Percentiles rank a stretch among this genome's conserved stretches.
Evolutionary conservation across 2,797 vertebrate genomes (phyloP).

Genomic region (Natrix natrix): DNA sequence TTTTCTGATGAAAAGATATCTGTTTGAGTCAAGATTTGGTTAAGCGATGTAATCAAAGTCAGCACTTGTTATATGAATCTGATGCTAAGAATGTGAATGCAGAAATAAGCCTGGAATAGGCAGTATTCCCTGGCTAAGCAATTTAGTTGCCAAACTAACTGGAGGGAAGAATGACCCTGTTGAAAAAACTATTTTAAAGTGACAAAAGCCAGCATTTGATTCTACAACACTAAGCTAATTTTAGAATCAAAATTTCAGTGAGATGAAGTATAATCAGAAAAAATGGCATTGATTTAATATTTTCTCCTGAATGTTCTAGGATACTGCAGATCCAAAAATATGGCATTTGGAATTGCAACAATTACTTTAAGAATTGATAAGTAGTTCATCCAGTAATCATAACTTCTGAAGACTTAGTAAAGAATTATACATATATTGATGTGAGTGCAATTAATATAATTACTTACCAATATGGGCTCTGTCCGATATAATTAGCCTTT

Average conservation of each 20-base stretch:
- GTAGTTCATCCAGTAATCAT: neutral
- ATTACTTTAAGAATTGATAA: neutral
- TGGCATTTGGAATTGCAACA: neutral
- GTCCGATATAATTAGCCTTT: constrained; percentile 94
- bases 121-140: neutral
- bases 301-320: neutral
- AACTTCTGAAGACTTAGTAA: neutral
- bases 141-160: neutral
- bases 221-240: neutral
- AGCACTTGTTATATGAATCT: neutral
- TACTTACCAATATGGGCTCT: constrained; percentile 95
- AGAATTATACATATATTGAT: neutral
- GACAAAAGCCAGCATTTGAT: neutral
- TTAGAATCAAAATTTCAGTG: neutral
- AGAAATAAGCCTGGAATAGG: neutral
- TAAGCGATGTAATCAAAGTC: neutral
- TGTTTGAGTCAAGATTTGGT: neutral
- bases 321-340: neutral
- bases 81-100: neutral
- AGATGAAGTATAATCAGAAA: neutral
- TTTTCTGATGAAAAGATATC: neutral
- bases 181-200: neutral
- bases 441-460: constrained; percentile 15
- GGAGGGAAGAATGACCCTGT: neutral
- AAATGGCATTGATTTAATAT: neutral